Base-by-base conservation (phyloP, 2,797 vertebrate genomes). In the Enteromius trimaculatus region DNA sequence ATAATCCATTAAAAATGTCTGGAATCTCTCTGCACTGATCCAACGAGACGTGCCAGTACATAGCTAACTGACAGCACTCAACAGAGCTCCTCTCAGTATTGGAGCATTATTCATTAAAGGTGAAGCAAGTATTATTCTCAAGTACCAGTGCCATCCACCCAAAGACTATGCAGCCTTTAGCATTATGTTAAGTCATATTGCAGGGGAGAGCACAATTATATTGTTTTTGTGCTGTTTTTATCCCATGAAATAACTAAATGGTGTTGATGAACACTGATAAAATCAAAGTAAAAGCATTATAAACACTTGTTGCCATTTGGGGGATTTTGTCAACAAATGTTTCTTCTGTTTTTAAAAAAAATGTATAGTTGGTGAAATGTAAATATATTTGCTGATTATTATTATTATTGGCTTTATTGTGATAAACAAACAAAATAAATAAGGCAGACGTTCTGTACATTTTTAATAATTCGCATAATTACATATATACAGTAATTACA, bases 1-100 rank as follows among this genome's bases (percentile, higher is more conserved):
- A 96, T 87, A 93, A 90, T 95, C 94, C 95, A 95, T 95, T 93
- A 94, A 80, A 80, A 53, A 81, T 71, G 79, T 8, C 77, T 70
- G 82, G 84, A 82, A 76, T 87, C 78, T 47, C 64, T 65, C 39
- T 5, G 8, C 10, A 37, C 76, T 69, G 68, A 84, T 72, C 70
- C 31, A n/a, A 69, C 53, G 39, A 79, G 44, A 65, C 42, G 31
- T 64, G 42, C 53, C 71, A 62, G 53, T 53, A 79, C 39, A 55
- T 74, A 62, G 34, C 74, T 62, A 19, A 47, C 23, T 66, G 80
- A 39, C 77, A 72, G 42, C n/a, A 34, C 39, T 62, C 74, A 69
- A 66, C 44, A 69, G 47, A 53, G 34, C 6, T 72, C 17, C 26
- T 39, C 23, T 69, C 60, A 72, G 10, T 58, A 77, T 34, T 21